Evolutionary conservation across 2,797 vertebrate genomes (phyloP).

Genomic region (Pipistrellus kuhlii): DNA sequence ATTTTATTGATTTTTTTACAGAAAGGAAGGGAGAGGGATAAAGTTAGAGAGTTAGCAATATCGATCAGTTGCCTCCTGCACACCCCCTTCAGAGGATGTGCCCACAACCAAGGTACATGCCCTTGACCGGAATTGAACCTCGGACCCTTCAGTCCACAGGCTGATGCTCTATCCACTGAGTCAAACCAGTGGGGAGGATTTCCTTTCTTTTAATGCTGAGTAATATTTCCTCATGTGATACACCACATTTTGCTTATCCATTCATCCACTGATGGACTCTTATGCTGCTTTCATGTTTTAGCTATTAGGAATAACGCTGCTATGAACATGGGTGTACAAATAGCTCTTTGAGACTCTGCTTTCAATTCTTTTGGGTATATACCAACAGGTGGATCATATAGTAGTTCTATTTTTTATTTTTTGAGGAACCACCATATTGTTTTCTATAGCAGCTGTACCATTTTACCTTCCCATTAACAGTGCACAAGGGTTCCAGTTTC

Average conservation of each 20-base stretch:
- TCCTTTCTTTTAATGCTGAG: not conserved
- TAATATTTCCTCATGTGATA: not conserved
- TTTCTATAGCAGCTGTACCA: not conserved
- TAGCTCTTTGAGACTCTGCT: not conserved
- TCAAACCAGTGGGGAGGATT: not conserved
- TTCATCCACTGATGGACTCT: not conserved
- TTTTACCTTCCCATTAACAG: not conserved
- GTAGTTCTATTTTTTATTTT: not conserved
- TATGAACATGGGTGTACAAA: not conserved
- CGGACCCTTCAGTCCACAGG: no score
- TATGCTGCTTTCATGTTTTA: not conserved
- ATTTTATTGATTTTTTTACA: no score
- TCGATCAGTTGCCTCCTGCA: no score
- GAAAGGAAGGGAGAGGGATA: no score
- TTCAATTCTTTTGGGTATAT: not conserved
- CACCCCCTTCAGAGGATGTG: no score
- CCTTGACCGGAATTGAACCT: no score
- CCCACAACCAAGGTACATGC: no score
- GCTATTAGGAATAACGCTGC: not conserved
- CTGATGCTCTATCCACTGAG: no score
- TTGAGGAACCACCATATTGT: not conserved
- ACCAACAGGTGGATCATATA: not conserved
- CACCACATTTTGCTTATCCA: not conserved
- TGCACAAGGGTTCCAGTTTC: not conserved
- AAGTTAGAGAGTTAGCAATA: no score